Conservation (phyloP, 2,797 vertebrate species). For the Vireo griseus region DNA sequence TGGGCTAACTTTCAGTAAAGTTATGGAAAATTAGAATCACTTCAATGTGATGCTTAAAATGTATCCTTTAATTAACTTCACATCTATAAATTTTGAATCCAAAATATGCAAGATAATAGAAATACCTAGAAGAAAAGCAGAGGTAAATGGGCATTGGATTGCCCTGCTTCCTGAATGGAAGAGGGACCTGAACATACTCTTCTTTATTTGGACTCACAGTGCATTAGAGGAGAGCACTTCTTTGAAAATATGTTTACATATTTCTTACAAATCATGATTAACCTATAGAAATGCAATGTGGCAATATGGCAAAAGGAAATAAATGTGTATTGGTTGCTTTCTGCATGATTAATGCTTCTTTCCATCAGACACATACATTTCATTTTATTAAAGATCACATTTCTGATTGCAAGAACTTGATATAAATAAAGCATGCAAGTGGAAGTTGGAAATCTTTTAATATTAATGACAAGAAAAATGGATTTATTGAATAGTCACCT, state of each 20-base stretch:
- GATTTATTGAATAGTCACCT: conserved; percentile 61
- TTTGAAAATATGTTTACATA: conserved; percentile 16
- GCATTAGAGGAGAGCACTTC: background rate
- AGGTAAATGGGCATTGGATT: conserved; percentile 16
- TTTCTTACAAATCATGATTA: conserved; percentile 38
- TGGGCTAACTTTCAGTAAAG: conserved; percentile 46
- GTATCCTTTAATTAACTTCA: conserved; percentile 9
- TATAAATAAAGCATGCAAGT: conserved; percentile 58
- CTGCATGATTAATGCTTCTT: conserved; percentile 53
- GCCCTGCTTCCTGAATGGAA: background rate
- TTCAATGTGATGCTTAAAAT: conserved; percentile 56
- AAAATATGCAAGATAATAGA: conserved; percentile 36
- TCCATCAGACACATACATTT: conserved; percentile 45
- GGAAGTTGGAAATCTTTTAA: conserved; percentile 51
- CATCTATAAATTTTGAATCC: conserved; percentile 11
- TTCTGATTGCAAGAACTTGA: conserved; percentile 62
- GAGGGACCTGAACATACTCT: conserved; percentile 12
- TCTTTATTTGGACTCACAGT: conserved; percentile 7
- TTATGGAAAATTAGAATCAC: conserved; percentile 42
- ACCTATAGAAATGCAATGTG: conserved; percentile 41
- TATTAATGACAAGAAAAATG: conserved; percentile 61
- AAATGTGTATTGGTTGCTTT: conserved; percentile 29
- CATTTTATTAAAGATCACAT: conserved; percentile 66
- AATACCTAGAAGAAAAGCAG: conserved; percentile 48
- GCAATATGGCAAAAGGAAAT: conserved; percentile 39